These are phyloP conservation scores for Colletes latitarsis DNA, from an alignment of 1,140 invertebrate genomes.

Conservation along the genomic window DNA sequence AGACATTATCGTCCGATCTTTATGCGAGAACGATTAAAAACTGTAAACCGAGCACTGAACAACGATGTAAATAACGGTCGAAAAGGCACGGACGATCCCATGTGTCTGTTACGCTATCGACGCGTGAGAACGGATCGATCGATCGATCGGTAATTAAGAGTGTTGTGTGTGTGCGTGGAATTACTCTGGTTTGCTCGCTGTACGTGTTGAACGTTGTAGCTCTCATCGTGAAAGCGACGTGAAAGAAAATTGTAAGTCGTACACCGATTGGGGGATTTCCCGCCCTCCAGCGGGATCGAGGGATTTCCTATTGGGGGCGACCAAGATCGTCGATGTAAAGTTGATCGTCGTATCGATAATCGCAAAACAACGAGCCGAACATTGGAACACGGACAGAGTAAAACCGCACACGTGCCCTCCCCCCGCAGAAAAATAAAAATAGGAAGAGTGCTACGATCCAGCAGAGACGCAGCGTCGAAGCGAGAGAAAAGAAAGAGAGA, in stretches of 20 bases:
- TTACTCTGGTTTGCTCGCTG: conserved; percentile 26
- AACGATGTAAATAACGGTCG: conserved; percentile 7
- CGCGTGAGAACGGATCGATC: neutral
- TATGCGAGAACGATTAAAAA: neutral
- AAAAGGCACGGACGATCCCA: neutral
- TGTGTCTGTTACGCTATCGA: neutral
- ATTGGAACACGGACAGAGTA: neutral
- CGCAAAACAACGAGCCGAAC: neutral
- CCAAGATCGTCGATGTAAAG: neutral
- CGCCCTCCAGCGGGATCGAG: neutral
- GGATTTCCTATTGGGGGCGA: neutral
- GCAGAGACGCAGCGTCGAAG: conserved; percentile 4
- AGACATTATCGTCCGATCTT: neutral
- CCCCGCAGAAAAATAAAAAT: neutral
- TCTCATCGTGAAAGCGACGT: neutral
- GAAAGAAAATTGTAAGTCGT: too few relatives aligned
- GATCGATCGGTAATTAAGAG: conserved; percentile 13
- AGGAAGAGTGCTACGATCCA: conserved; percentile 17
- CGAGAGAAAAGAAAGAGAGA: neutral
- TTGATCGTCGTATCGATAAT: too few relatives aligned
- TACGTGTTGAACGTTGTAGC: conserved; percentile 13
- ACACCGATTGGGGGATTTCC: neutral
- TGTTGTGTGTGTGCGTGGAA: conserved; percentile 10
- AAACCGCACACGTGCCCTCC: neutral
- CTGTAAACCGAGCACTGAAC: neutral